Evolutionary conservation across 2,113 vertebrate species (phyloP), one percentile per base, ranked within the genome.

Genomic region (Corvus moneduloides): DNA sequence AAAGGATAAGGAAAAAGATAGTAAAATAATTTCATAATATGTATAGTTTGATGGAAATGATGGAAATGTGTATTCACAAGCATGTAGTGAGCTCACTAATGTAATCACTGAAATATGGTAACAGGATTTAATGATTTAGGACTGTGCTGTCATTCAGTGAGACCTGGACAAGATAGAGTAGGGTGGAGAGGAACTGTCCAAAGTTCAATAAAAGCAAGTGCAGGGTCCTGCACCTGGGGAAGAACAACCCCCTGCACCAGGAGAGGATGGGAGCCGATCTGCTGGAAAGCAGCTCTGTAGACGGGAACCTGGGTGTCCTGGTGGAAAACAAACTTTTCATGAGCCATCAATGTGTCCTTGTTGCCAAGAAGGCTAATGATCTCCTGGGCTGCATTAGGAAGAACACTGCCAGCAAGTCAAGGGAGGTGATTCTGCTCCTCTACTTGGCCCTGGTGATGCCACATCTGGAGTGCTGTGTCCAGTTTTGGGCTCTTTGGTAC

Each of bases 271-370:
- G 21, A 16, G 4, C 6, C 0, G 2, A 16, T 27, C 35, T 37
- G 6, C 19, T 74, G 52, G 27, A 58, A 66, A 88, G 32, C 15
- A 51, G 11, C 32, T 43, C 35, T 27, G 22, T 4, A 10, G 43
- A 51, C 2, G 37, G 22, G 27, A 13, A 33, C 22, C 27, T 37
- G 23, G 10, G 6, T 2, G 7, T 56, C 19, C 23, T 48, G 32
- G 15, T 51, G 37, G 51, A 49, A 2, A 18, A 23, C 8, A 51
- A 58, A 7, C 3, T 49, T 5, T 33, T 12, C 0, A 0, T 35
- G 21, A 73, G 3, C 11, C 26, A 43, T 7, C 16, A 43, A 3
- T 22, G 24, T n/a, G 41, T 26, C 11, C 17, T 64, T 30, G 35
- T 17, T 10, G 3, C 26, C 32, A 37, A 33, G 17, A 51, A 27